Percentiles rank a stretch among this genome's conserved stretches.
Evolutionary conservation across 2,113 vertebrate genomes (phyloP).

Genomic region (Hemibates koningsi): DNA sequence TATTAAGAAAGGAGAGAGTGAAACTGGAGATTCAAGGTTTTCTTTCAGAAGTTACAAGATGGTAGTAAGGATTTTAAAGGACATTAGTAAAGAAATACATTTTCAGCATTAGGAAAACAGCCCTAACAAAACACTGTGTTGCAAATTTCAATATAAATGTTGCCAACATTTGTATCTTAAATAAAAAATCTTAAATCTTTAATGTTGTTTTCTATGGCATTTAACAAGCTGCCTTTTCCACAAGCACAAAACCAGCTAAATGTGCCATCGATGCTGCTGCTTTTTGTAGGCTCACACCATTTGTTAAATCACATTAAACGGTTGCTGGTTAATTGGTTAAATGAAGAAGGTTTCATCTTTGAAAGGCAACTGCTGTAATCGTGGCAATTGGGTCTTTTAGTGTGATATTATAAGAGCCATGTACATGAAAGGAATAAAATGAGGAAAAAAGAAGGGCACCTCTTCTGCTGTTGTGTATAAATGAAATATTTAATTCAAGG

Average conservation of each 20-base stretch:
- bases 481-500: not conserved
- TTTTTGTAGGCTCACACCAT: not conserved
- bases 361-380: not conserved
- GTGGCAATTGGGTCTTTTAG: not conserved
- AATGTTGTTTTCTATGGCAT: not conserved
- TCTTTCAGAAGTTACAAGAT: not conserved
- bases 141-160: not conserved
- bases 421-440: not conserved
- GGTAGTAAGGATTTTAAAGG: not conserved
- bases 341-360: not conserved
- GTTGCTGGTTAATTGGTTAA: not conserved
- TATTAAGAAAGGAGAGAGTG: not conserved
- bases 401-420: not conserved
- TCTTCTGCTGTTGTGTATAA: not conserved
- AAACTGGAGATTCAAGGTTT: not conserved
- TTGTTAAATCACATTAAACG: not conserved
- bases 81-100: not conserved
- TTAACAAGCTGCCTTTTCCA: not conserved
- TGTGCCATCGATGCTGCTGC: not conserved
- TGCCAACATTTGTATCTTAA: not conserved
- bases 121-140: not conserved
- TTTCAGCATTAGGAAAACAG: not conserved
- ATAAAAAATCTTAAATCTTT: not conserved
- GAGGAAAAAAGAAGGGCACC: not conserved
- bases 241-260: not conserved